Conservation (phyloP, 2,888 invertebrate genomes). For the Scaptomyza polygonia region DNA sequence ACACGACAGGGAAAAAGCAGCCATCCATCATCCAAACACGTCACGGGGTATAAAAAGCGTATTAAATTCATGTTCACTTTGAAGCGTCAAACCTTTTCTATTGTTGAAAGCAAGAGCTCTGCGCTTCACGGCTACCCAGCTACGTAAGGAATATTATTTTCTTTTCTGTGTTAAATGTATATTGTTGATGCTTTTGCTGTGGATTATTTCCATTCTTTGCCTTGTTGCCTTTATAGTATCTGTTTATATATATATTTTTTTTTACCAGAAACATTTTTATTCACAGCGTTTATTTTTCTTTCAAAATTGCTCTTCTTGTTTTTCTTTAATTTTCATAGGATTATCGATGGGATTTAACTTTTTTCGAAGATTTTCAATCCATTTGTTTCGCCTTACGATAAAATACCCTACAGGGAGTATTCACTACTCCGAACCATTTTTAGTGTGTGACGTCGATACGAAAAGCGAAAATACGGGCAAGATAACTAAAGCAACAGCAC, state of each 20-base stretch:
- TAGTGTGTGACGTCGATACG: constrained; percentile 1
- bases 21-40: constrained; percentile 53
- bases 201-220: constrained; percentile 42
- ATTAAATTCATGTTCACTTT: constrained; percentile 65
- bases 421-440: too few relatives aligned
- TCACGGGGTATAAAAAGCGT: constrained; percentile 51
- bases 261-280: constrained; percentile 27
- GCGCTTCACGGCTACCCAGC: constrained; percentile 11
- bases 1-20: constrained; percentile 20
- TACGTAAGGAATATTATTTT: constrained; percentile 56
- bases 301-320: constrained; percentile 45
- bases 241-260: background rate
- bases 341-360: constrained; percentile 66
- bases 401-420: constrained; percentile 13
- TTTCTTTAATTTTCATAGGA: constrained; percentile 71
- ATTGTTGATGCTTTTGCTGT: constrained; percentile 59
- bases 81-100: constrained; percentile 63
- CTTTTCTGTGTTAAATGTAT: constrained; percentile 27
- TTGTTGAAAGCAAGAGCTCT: constrained; percentile 38
- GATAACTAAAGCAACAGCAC: constrained; percentile 3
- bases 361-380: constrained; percentile 37
- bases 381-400: background rate
- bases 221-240: constrained; percentile 20
- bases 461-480: background rate
- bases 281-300: constrained; percentile 43